Evolutionary conservation across 30 jellyfish, hydroid and myxozoan species (phyloP).

Genomic region (Pelagia noctiluca): DNA sequence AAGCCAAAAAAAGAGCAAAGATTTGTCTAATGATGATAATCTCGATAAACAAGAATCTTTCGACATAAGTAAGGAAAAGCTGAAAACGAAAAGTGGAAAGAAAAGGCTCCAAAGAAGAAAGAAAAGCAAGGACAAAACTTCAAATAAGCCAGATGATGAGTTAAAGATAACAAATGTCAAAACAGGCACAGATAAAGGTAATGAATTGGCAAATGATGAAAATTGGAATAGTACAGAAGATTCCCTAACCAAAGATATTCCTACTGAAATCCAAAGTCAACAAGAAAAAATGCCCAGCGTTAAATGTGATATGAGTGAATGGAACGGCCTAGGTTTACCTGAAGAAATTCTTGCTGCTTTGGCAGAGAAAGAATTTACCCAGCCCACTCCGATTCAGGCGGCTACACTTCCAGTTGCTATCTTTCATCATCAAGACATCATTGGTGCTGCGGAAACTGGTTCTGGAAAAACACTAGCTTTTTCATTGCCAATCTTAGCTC

Average conservation of each 20-base stretch:
- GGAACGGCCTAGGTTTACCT: conserved; percentile 94
- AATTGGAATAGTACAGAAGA: not conserved
- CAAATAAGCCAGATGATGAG: not conserved
- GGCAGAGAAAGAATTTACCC: conserved; percentile 71
- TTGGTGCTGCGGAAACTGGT: conserved; percentile 99
- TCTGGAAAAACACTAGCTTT: conserved; percentile 97
- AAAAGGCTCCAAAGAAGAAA: not conserved
- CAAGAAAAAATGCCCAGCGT: not conserved
- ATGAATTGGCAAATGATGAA: not conserved
- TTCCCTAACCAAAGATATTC: no score
- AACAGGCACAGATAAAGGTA: not conserved
- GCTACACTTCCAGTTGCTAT: conserved; percentile 85
- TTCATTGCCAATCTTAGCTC: conserved; percentile 84
- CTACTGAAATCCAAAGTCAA: no score
- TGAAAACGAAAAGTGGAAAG: not conserved
- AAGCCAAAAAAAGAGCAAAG: conserved; percentile 4
- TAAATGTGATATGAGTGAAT: conserved; percentile 79
- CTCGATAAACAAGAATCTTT: not conserved
- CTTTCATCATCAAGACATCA: conserved; percentile 73
- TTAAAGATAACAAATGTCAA: not conserved
- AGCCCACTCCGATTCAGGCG: conserved; percentile 91
- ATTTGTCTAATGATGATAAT: not conserved
- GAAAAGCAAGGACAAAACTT: not conserved
- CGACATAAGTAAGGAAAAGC: conserved; percentile 10
- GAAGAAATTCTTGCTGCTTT: conserved; percentile 70